Base-by-base conservation (phyloP, 2,113 vertebrate genomes). In the Ailuropoda melanoleuca region DNA sequence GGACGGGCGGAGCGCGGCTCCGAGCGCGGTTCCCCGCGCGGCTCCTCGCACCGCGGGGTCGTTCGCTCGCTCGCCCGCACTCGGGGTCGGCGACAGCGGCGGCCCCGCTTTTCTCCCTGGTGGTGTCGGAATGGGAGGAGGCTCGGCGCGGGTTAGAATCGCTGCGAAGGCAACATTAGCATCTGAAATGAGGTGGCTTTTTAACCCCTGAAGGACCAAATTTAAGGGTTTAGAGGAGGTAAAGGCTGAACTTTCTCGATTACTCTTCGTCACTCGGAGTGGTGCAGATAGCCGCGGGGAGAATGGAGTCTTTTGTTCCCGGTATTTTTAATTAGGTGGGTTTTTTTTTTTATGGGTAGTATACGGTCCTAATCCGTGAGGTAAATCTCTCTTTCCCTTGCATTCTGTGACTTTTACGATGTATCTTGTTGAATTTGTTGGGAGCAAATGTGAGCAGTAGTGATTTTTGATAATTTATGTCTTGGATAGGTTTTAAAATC, bases 191-290 rank as follows among this genome's bases (percentile, higher is more conserved):
- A 98, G 99, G 98, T 97, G 98, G 98, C 98, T 96, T 56, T 97
- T 98, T 98, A 98, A 99, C 98, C 98, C 98, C 97, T 98, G 93
- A 95, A 98, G 97, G 98, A 95, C 97, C 93, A 88, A 64, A 96
- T 91, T 34, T 95, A 91, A 97, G 95, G 96, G 55, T 96, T 98
- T 80, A 87, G 91, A 37, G 85, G 98, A 98, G 99, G 99, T 98
- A 98, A 64, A 92, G 93, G 96, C 91, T 92, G 85, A 98, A 98
- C 97, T 98, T 98, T 95, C 53, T 43, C 19, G 34, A 6, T 39
- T 14, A 43, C 82, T 84, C 89, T 18, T 31, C 48, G 26, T 26
- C 88, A 12, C 78, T 55, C 84, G 37, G 91, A 96, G 92, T 17
- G 92, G 75, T 74, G 87, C 95, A 78, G 97, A 96, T 94, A 95